Percentiles rank a stretch among this genome's conserved stretches.
Conservation (phyloP, 2,113 vertebrate genomes). For the Centropus bengalensis region DNA sequence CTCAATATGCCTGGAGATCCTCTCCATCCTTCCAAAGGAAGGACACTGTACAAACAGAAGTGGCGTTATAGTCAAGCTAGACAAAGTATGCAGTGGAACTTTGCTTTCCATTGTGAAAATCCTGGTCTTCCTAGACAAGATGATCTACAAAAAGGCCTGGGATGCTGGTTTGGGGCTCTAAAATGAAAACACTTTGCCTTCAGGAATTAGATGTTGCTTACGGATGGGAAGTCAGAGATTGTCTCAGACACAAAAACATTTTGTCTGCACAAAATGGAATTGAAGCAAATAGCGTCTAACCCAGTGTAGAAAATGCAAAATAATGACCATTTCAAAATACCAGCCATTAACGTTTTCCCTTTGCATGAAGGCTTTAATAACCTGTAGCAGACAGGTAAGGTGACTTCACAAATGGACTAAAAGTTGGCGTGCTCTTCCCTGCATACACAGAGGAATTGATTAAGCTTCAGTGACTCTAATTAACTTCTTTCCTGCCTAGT, state of each 20-base stretch:
- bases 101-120: background rate
- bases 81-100: background rate
- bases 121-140: background rate
- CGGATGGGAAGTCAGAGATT: background rate
- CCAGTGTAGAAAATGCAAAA: background rate
- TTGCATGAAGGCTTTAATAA: background rate
- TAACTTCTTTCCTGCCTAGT: conserved; percentile 54
- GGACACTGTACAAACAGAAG: no score
- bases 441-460: conserved; percentile 49
- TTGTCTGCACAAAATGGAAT: background rate
- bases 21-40: no score
- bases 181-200: background rate
- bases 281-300: background rate
- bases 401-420: conserved; percentile 15
- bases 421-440: background rate
- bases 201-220: background rate
- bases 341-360: background rate
- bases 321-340: background rate
- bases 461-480: conserved; percentile 64
- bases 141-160: background rate
- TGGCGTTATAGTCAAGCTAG: background rate
- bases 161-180: background rate
- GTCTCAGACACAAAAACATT: background rate
- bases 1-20: background rate
- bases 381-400: background rate